Conservation (phyloP, 2,888 invertebrate genomes). For the Emmelina monodactyla region DNA sequence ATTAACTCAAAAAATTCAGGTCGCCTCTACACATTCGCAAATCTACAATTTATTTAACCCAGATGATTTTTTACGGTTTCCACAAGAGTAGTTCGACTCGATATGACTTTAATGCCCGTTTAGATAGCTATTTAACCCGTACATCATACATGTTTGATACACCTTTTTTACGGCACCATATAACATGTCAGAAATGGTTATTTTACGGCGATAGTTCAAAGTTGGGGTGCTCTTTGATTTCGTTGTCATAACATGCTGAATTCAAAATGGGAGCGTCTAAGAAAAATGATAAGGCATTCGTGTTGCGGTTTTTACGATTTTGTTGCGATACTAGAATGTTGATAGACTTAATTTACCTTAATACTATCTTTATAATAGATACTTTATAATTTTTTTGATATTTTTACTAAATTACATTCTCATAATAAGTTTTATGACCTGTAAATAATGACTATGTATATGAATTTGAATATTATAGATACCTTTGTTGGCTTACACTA, state of each 20-base stretch:
- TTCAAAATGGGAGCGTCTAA: slow-evolving; percentile 29
- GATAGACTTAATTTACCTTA: no score
- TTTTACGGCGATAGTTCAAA: slow-evolving; percentile 47
- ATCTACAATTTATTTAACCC: slow-evolving; percentile 22
- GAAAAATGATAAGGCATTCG: slow-evolving; percentile 38
- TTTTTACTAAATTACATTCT: no score
- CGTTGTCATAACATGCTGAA: slow-evolving; percentile 60
- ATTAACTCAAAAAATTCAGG: no score
- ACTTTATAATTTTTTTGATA: no score
- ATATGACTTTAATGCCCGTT: slow-evolving; percentile 56
- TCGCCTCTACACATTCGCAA: no score
- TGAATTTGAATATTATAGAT: no score
- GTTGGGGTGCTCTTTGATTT: slow-evolving; percentile 41
- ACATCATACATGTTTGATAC: slow-evolving; percentile 36
- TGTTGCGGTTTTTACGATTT: background rate
- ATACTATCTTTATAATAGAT: no score
- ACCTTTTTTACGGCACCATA: slow-evolving; percentile 54
- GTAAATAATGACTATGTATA: no score
- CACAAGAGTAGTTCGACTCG: slow-evolving; percentile 58
- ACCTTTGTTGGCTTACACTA: no score
- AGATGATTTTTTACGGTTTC: slow-evolving; percentile 50
- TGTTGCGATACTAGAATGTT: no score
- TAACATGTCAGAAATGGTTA: slow-evolving; percentile 59
- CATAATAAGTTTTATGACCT: no score
- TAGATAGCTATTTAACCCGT: slow-evolving; percentile 57